Evolutionary conservation across 2,888 invertebrate species (phyloP).

Genomic region (Eristalinus aeneus): DNA sequence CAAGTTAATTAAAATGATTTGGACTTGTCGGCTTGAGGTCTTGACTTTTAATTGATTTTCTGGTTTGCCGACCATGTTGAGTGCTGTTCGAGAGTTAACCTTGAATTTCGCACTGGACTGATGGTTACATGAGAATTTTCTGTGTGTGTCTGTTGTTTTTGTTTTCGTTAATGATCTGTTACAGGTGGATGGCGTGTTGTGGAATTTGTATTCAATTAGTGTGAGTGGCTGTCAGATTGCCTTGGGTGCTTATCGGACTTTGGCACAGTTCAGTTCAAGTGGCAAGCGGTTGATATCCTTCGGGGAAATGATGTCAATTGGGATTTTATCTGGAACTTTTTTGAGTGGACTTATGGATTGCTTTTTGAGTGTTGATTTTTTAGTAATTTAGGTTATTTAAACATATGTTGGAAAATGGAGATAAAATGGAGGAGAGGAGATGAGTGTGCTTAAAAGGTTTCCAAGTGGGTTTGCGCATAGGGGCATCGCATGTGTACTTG

Average conservation of each 20-base stretch:
- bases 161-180: not conserved
- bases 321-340: not conserved
- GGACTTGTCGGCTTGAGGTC: conserved; percentile 24
- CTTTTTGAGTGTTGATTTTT: too few relatives aligned
- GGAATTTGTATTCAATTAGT: not conserved
- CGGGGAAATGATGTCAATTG: not conserved
- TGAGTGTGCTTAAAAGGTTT: too few relatives aligned
- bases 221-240: not conserved
- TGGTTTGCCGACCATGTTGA: conserved; percentile 15
- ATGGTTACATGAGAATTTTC: not conserved
- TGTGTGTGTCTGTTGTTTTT: not conserved
- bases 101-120: not conserved
- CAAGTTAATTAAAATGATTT: conserved; percentile 59
- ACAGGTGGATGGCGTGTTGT: not conserved
- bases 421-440: too few relatives aligned
- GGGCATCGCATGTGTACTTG: too few relatives aligned
- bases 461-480: too few relatives aligned
- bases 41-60: conserved; percentile 58
- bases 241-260: not conserved
- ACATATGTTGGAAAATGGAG: too few relatives aligned
- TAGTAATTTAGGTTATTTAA: too few relatives aligned
- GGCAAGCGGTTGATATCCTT: not conserved
- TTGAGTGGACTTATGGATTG: too few relatives aligned
- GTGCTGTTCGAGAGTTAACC: not conserved
- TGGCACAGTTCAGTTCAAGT: not conserved